A percentile compares a stretch with the other conserved stretches of the same genome.
Conservation (phyloP, 2,113 vertebrate genomes). For the Apodemus sylvaticus region DNA sequence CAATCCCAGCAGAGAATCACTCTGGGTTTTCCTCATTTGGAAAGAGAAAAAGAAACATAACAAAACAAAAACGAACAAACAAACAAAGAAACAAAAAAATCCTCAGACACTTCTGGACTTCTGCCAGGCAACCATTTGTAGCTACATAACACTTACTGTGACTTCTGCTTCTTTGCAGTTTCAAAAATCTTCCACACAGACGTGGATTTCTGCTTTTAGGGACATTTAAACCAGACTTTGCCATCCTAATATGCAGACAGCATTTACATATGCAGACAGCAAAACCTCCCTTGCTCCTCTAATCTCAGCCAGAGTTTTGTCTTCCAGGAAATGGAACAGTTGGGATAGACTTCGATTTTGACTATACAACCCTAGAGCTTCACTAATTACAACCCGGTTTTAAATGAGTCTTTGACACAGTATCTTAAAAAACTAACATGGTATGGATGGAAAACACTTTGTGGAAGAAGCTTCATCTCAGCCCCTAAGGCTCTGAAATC, state of each 20-base stretch:
- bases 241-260: conserved; percentile 28
- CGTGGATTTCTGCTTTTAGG: conserved; percentile 31
- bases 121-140: neutral
- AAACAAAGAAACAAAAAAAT: too few relatives aligned
- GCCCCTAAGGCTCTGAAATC: conserved; percentile 65
- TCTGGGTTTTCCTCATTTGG: neutral
- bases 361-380: conserved; percentile 19
- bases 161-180: neutral
- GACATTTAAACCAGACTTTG: conserved; percentile 18
- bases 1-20: neutral
- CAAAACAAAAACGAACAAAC: too few relatives aligned
- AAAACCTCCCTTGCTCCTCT: neutral
- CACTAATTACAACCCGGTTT: conserved; percentile 48
- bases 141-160: neutral
- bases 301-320: neutral
- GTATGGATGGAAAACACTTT: conserved; percentile 47
- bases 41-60: neutral
- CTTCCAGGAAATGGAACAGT: neutral
- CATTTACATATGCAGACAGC: conserved; percentile 58
- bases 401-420: conserved; percentile 55
- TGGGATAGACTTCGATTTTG: neutral
- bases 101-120: neutral
- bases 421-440: conserved; percentile 56
- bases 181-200: conserved; percentile 43
- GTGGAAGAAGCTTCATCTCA: conserved; percentile 68